Evolutionary conservation across 2,888 invertebrate genomes (phyloP), one percentile per base, ranked within the genome.

Genomic region (Mythimna impura): DNA sequence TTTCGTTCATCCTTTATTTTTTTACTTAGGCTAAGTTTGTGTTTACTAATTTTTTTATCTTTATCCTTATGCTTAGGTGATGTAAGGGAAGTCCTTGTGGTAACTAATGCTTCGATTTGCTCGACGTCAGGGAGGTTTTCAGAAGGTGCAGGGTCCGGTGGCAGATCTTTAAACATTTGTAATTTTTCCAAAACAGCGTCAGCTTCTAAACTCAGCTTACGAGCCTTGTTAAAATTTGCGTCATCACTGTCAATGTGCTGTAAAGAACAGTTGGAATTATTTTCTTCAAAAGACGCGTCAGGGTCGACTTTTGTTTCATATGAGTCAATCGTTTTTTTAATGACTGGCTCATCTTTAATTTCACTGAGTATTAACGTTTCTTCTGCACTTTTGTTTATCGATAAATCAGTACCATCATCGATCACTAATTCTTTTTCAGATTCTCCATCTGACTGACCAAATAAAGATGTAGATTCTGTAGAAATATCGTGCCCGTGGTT

Each of bases 381-480:
- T 40, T 88, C 87, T 62, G 81, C 82, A 74, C 86, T 88, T 73
- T 85, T 84, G 47, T 82, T 87, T 73, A 83, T 43, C 43, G 60
- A 34, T 68, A 34, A 77, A 78, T 88, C 88, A 55, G 64, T 80
- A 58, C 86, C 87, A 68, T 92, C 89, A 76, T 94, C 94, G 58
- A 93, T 94, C 10, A 94, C 88, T 70, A 94, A 86, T 72, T 92
- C 91, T 76, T 90, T 92, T 82, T 94, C 94, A 65, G 92, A 91
- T 52, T 92, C 93, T 78, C 87, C 91, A 52, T 91, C 91, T 54
- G 90, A 89, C 66, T 87, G 80, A 36, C 77, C 81, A 77, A 82
- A 84, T 57, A 86, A 68, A 1, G 81, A 73, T 22, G 71, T 69
- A 71, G 84, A 79, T 80, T 71, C 71, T 69, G 69, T 71, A 14